These are phyloP conservation scores for Nemopilema nomurai DNA, from an alignment of 30 jellyfish, hydroid and myxozoan species.

Conservation along the genomic window DNA sequence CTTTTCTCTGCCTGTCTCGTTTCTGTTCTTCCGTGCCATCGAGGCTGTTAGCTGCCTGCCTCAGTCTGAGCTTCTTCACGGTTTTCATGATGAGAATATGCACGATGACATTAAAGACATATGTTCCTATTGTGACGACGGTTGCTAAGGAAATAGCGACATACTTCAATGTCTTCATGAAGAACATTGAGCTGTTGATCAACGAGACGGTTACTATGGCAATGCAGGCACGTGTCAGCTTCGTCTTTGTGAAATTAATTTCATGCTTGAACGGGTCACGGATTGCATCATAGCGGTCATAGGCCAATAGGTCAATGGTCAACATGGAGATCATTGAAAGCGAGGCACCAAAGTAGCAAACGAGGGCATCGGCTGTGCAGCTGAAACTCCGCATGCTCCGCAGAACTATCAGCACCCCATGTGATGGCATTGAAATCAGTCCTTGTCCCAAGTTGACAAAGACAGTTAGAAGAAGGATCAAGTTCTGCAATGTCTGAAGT, in stretches of 20 bases:
- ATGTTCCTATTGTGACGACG: constrained; percentile 26
- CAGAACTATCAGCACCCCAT: constrained; percentile 18
- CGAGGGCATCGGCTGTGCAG: constrained; percentile 1
- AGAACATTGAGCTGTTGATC: not conserved
- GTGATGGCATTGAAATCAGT: constrained; percentile 25
- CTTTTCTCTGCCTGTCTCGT: constrained; percentile 33
- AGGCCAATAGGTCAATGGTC: constrained; percentile 30
- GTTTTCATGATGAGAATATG: constrained; percentile 31
- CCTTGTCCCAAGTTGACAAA: constrained; percentile 32
- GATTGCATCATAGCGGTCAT: constrained; percentile 53
- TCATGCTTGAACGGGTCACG: constrained; percentile 24
- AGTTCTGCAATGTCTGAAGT: constrained; percentile 17
- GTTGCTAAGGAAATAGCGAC: constrained; percentile 16
- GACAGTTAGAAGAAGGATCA: constrained; percentile 19
- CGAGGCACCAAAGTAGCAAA: constrained; percentile 34
- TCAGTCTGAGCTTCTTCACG: constrained; percentile 1
- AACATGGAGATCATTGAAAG: constrained; percentile 48
- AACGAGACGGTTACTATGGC: constrained; percentile 13
- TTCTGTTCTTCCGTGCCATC: constrained; percentile 9
- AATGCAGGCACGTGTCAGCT: constrained; percentile 10
- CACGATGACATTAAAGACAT: constrained; percentile 47
- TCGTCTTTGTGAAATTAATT: constrained; percentile 22
- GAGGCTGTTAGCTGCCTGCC: constrained; percentile 8
- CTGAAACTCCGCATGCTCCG: not conserved
- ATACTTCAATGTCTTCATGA: not conserved